Conservation (phyloP, 2,113 vertebrate species). For the Tylochromis polylepis region DNA sequence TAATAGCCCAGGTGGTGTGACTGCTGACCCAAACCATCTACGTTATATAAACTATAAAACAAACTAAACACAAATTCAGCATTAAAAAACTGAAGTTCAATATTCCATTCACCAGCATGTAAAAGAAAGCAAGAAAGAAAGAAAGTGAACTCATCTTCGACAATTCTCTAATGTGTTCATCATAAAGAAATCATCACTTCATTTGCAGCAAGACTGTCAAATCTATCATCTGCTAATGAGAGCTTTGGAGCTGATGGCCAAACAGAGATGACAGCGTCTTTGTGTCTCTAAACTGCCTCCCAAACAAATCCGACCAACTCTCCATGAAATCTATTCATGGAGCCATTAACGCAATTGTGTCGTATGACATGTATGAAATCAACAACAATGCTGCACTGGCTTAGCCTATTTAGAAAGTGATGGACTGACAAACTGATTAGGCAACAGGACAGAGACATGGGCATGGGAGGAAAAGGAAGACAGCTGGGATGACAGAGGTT, state of each 20-base stretch:
- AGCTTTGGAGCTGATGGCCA: slow-evolving; percentile 42
- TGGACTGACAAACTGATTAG: slow-evolving; percentile 34
- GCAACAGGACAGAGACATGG: background rate
- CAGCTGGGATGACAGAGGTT: slow-evolving; percentile 25
- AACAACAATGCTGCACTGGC: slow-evolving; percentile 49
- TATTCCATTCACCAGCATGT: background rate
- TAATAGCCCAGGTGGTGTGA: background rate
- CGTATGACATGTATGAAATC: slow-evolving; percentile 67
- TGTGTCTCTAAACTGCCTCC: slow-evolving; percentile 52
- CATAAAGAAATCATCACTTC: slow-evolving; percentile 25
- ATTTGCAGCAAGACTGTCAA: slow-evolving; percentile 44
- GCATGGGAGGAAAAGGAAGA: slow-evolving; percentile 3
- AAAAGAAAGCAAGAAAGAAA: background rate
- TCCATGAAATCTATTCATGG: slow-evolving; percentile 58
- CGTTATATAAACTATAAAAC: background rate
- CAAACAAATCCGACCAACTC: slow-evolving; percentile 46
- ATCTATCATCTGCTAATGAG: slow-evolving; percentile 38
- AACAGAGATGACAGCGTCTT: slow-evolving; percentile 63
- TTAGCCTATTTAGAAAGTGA: slow-evolving; percentile 37
- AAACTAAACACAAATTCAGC: background rate
- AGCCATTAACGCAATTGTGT: slow-evolving; percentile 62
- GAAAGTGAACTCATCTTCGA: background rate
- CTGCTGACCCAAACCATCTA: background rate
- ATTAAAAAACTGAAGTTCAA: background rate
- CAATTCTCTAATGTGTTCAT: background rate